phyloP scores from a whole-genome alignment of 2,888 invertebrate species.

The Philhelius pedissequus region DNA sequence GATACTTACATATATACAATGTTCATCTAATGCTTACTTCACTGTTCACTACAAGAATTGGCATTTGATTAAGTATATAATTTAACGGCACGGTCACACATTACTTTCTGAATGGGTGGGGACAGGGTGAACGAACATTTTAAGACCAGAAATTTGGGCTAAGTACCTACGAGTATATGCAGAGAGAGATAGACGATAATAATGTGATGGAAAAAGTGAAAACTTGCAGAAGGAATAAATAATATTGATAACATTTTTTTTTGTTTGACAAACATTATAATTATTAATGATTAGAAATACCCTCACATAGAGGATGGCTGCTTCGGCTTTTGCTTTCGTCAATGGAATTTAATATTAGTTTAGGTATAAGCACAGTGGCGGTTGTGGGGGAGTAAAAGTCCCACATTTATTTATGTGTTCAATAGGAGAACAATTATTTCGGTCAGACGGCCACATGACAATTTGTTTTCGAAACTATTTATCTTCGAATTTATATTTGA shows the following conservation, averaged over 20 bases:
- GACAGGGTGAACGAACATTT: conserved; percentile 36
- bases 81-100: background rate
- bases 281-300: conserved; percentile 62
- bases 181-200: background rate
- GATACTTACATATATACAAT: background rate
- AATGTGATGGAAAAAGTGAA: conserved; percentile 51
- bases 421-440: too few species aligned
- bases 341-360: conserved; percentile 44
- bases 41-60: conserved; percentile 29
- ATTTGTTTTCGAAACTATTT: too few species aligned
- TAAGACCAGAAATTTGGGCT: background rate
- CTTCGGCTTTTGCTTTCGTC: conserved; percentile 53
- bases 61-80: conserved; percentile 30
- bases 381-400: background rate
- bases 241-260: conserved; percentile 50
- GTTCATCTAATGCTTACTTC: background rate
- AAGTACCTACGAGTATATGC: too few species aligned
- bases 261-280: conserved; percentile 25
- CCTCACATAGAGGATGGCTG: conserved; percentile 41
- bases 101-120: conserved; percentile 1
- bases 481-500: too few species aligned
- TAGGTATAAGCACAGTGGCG: conserved; percentile 3
- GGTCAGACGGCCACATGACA: too few species aligned
- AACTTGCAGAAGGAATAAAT: conserved; percentile 28
- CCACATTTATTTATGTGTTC: background rate